These are phyloP conservation scores for Zaprionus capensis DNA, from an alignment of 1,140 invertebrate genomes.

Conservation along the genomic window DNA sequence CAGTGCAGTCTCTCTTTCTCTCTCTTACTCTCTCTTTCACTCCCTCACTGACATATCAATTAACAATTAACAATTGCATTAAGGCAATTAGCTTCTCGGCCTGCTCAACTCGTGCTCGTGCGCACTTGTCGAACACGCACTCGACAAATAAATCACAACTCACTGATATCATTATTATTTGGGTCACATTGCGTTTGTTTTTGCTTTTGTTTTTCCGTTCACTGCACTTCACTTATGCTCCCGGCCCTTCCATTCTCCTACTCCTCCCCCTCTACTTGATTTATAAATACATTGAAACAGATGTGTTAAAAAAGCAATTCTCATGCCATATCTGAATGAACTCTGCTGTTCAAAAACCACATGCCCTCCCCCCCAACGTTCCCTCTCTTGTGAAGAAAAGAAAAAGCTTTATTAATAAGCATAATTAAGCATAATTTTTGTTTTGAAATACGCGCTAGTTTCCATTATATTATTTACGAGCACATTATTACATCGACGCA, in stretches of 20 bases:
- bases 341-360: constrained; percentile 22
- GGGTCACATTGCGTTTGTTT: constrained; percentile 58
- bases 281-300: constrained; percentile 18
- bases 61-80: constrained; percentile 73
- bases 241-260: background rate
- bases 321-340: constrained; percentile 29
- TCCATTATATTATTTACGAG: constrained; percentile 66
- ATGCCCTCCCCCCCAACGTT: background rate
- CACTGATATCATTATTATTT: constrained; percentile 65
- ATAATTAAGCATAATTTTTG: constrained; percentile 78
- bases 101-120: background rate
- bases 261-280: constrained; percentile 7
- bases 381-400: constrained; percentile 2
- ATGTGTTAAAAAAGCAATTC: constrained; percentile 13
- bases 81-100: constrained; percentile 55
- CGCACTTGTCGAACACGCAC: constrained; percentile 37
- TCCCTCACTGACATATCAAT: constrained; percentile 58
- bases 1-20: constrained; percentile 6
- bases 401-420: constrained; percentile 72
- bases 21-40: constrained; percentile 6
- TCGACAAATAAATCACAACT: constrained; percentile 55
- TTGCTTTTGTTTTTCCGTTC: constrained; percentile 54
- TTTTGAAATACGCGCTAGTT: constrained; percentile 66
- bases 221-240: constrained; percentile 20
- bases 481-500: constrained; percentile 44